These are phyloP conservation scores for Trachelus iudaicus DNA, from an alignment of 2,888 invertebrate species.

Conservation along the genomic window DNA sequence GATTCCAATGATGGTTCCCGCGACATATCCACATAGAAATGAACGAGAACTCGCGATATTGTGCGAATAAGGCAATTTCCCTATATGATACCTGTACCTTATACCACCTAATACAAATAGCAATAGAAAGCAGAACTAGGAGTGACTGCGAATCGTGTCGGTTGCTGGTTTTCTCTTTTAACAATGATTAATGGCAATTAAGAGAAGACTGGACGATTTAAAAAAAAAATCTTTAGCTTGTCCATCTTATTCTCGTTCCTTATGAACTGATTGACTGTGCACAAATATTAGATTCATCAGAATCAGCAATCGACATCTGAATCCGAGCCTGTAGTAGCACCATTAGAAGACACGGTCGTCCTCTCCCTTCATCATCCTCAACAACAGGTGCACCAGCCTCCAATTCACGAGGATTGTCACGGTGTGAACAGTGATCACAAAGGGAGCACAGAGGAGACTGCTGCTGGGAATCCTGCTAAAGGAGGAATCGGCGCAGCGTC, in stretches of 20 bases:
- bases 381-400: slow-evolving; percentile 34
- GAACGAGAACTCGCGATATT: background rate
- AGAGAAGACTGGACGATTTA: background rate
- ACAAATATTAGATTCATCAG: slow-evolving; percentile 51
- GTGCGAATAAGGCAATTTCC: background rate
- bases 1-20: slow-evolving; percentile 7
- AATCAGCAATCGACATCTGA: slow-evolving; percentile 46
- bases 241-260: background rate
- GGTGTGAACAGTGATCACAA: slow-evolving; percentile 42
- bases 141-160: background rate
- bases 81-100: background rate
- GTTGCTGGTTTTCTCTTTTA: background rate
- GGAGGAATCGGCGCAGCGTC: background rate
- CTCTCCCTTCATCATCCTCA: slow-evolving; percentile 39
- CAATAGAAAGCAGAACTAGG: background rate
- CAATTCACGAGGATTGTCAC: slow-evolving; percentile 35
- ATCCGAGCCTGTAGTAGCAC: slow-evolving; percentile 43
- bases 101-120: background rate
- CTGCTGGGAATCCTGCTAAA: slow-evolving; percentile 17
- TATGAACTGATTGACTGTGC: slow-evolving; percentile 47
- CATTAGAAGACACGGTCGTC: slow-evolving; percentile 37
- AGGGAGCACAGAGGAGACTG: slow-evolving; percentile 39
- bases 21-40: background rate
- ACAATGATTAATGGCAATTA: background rate
- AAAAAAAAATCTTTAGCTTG: background rate